phyloP scores from a whole-genome alignment of 2,888 invertebrate species.

The Oligia strigilis region DNA sequence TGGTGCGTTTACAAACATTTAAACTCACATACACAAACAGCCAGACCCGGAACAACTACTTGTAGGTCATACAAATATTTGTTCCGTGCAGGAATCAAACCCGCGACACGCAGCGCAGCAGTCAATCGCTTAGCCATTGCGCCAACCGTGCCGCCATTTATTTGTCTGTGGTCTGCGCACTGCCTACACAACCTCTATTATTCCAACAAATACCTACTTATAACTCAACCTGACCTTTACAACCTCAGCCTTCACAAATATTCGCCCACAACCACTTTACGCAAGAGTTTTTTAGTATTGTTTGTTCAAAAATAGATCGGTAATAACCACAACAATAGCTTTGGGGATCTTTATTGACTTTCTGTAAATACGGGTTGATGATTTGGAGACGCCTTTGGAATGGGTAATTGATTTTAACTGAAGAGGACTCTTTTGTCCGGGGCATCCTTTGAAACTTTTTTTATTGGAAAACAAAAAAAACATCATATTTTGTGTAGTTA shows the following conservation, averaged over 20 bases:
- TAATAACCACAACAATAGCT: constrained; percentile 26
- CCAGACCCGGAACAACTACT: no score
- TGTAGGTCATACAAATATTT: no score
- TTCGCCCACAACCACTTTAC: constrained; percentile 29
- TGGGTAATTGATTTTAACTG: constrained; percentile 6
- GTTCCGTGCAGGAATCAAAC: no score
- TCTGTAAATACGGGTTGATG: constrained; percentile 1
- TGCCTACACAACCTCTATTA: constrained; percentile 12
- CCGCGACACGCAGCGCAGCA: no score
- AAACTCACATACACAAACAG: no score
- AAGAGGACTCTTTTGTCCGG: no score
- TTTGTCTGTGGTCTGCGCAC: background rate
- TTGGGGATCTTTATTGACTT: constrained; percentile 27
- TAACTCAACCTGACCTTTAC: constrained; percentile 34
- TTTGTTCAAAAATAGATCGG: constrained; percentile 31
- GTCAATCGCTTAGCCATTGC: no score
- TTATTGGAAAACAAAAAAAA: background rate
- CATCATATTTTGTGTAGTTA: background rate
- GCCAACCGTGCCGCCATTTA: no score
- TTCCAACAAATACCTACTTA: constrained; percentile 17
- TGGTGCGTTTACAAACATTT: no score
- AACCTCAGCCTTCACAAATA: constrained; percentile 17
- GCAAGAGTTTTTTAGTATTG: constrained; percentile 8
- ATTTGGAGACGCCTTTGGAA: constrained; percentile 15
- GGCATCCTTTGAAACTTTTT: background rate